phyloP scores from a whole-genome alignment of 2,113 vertebrate genomes.

The Marmota monax region DNA sequence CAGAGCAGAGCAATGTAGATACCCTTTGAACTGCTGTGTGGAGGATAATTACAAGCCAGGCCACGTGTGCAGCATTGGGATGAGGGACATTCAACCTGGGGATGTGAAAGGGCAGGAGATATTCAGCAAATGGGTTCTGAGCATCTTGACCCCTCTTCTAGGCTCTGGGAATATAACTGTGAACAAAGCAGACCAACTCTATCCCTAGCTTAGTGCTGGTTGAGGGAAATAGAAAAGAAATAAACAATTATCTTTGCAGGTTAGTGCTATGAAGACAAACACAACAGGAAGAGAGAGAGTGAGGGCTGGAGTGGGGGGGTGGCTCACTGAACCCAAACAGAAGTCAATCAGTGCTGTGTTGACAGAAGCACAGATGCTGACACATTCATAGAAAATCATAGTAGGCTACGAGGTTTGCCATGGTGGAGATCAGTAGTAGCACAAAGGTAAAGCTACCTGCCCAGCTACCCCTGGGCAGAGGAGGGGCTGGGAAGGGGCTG shows the following conservation, averaged over 20 bases:
- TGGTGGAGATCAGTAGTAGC: background rate
- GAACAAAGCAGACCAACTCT: background rate
- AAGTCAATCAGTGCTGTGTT: background rate
- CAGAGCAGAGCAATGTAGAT: background rate
- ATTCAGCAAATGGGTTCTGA: background rate
- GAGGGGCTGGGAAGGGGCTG: background rate
- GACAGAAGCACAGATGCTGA: background rate
- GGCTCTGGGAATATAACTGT: background rate
- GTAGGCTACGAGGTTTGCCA: background rate
- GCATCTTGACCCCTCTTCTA: background rate
- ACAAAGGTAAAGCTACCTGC: background rate
- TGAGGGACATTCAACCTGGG: background rate
- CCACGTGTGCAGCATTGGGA: no score
- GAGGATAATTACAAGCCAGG: background rate
- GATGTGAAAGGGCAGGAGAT: background rate
- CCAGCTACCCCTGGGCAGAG: background rate
- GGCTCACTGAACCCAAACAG: background rate
- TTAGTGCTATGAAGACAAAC: background rate
- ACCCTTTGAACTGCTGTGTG: background rate
- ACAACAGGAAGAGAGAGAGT: background rate
- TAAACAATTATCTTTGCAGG: background rate
- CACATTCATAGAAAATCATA: background rate
- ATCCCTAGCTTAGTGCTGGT: background rate
- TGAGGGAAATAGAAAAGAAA: background rate
- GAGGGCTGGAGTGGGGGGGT: background rate